Percentiles rank a stretch among this genome's conserved stretches.
Evolutionary conservation across 2,888 invertebrate genomes (phyloP).

Genomic region (Drosophila yooni): DNA sequence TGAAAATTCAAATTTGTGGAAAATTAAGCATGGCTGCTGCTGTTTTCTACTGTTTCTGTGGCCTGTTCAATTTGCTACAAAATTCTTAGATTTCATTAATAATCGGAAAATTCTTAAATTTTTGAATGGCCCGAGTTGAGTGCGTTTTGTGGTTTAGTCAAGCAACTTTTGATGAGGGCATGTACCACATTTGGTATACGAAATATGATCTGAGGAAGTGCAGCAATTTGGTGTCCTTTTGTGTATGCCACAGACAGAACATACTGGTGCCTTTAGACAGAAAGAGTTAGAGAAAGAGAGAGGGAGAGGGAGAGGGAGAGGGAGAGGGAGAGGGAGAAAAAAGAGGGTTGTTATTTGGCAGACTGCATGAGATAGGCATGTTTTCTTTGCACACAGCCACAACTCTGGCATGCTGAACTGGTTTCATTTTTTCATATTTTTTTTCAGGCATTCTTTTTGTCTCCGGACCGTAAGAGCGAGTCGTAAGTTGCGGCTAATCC

Average conservation of each 20-base stretch:
- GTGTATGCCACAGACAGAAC: slow-evolving; percentile 30
- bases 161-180: slow-evolving; percentile 19
- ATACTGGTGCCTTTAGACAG: neutral
- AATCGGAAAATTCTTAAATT: neutral
- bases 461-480: slow-evolving; percentile 29
- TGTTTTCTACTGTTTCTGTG: neutral
- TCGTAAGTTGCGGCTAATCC: slow-evolving; percentile 65
- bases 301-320: neutral
- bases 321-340: neutral
- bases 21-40: neutral
- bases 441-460: slow-evolving; percentile 18
- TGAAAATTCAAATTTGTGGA: neutral
- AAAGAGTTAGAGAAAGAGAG: neutral
- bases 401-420: slow-evolving; percentile 18
- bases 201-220: slow-evolving; percentile 60
- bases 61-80: neutral
- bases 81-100: neutral
- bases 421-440: slow-evolving; percentile 32
- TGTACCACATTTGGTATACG: neutral
- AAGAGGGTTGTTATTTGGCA: slow-evolving; percentile 18
- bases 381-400: slow-evolving; percentile 15
- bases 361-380: slow-evolving; percentile 10
- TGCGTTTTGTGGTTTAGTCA: slow-evolving; percentile 8
- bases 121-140: neutral
- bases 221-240: slow-evolving; percentile 44